Conservation (phyloP, 1,140 invertebrate species). For the Harpegnathos saltator region DNA sequence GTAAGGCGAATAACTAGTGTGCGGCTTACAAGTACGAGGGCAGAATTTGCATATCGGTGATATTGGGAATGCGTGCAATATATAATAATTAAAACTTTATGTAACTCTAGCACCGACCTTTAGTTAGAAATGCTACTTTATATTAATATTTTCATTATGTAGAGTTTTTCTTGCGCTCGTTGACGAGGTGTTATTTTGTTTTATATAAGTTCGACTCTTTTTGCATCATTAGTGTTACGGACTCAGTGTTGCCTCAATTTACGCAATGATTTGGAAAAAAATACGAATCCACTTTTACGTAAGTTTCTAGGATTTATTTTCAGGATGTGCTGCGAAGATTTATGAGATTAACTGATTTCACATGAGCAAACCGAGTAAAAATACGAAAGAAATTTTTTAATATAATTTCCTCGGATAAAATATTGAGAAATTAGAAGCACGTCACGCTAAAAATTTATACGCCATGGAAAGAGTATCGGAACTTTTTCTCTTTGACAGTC, state of each 20-base stretch:
- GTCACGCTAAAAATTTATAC: neutral
- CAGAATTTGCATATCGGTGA: neutral
- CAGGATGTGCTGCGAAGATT: neutral
- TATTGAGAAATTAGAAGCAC: constrained; percentile 10
- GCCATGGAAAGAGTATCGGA: neutral
- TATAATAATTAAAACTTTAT: constrained; percentile 27
- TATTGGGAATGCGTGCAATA: constrained; percentile 1
- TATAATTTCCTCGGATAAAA: constrained; percentile 3
- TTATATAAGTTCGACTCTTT: too few species aligned
- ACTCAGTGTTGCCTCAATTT: neutral
- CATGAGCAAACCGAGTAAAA: neutral
- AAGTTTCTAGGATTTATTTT: neutral
- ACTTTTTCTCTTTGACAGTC: constrained; percentile 17
- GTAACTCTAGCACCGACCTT: neutral
- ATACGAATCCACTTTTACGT: neutral
- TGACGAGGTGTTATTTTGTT: too few species aligned
- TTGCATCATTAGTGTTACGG: neutral
- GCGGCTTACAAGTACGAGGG: neutral
- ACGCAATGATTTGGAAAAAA: neutral
- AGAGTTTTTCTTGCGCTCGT: neutral
- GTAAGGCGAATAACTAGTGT: constrained; percentile 1
- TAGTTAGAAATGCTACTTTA: neutral
- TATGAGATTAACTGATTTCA: neutral
- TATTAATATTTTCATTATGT: constrained; percentile 33
- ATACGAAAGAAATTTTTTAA: neutral